phyloP scores from a whole-genome alignment of 2,113 vertebrate species.

The Aleadryas rufinucha region DNA sequence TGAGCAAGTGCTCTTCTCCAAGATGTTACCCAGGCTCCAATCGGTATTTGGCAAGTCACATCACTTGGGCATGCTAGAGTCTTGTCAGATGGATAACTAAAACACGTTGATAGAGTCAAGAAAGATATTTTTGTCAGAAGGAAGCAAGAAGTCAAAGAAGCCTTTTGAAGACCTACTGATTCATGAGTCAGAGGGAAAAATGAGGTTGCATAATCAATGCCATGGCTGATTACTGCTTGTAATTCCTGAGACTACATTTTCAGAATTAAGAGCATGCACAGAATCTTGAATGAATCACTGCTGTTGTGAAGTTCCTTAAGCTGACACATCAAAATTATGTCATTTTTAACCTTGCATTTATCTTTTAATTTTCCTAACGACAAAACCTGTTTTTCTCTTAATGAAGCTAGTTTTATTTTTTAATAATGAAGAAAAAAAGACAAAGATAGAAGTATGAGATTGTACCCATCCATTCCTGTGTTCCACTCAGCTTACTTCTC shows the following conservation, averaged over 20 bases:
- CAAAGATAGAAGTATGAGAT: neutral
- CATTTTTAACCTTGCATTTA: neutral
- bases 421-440: neutral
- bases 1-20: neutral
- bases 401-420: neutral
- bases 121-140: neutral
- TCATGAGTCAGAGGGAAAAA: neutral
- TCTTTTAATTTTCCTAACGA: neutral
- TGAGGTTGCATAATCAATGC: neutral
- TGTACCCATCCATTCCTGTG: neutral
- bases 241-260: neutral
- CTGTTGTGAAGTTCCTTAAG: neutral
- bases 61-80: neutral
- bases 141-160: neutral
- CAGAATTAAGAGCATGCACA: neutral
- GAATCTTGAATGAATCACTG: neutral
- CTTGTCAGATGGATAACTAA: neutral
- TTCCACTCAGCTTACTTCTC: neutral
- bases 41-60: accelerated
- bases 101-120: neutral
- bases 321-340: neutral
- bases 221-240: neutral
- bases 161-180: neutral
- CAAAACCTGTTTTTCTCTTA: neutral
- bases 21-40: neutral